These are phyloP conservation scores for Trilocha varians DNA, from an alignment of 2,888 invertebrate genomes.

Conservation along the genomic window DNA sequence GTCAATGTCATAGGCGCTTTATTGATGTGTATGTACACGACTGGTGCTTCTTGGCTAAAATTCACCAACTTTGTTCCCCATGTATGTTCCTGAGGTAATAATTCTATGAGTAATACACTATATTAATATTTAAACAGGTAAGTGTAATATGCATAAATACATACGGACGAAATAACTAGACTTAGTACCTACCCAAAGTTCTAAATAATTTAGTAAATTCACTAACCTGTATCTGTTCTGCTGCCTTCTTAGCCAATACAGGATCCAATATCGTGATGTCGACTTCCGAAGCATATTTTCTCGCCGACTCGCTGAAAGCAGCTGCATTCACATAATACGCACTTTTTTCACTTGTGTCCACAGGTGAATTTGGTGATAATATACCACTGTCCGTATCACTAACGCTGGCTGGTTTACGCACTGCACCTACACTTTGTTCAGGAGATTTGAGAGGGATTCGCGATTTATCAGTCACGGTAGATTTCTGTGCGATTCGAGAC, in stretches of 20 bases:
- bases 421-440: constrained; percentile 39
- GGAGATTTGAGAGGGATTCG: constrained; percentile 50
- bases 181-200: background rate
- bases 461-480: constrained; percentile 43
- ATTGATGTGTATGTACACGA: too few species aligned
- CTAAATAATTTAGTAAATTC: background rate
- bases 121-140: too few species aligned
- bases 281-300: constrained; percentile 40
- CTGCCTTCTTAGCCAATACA: constrained; percentile 55
- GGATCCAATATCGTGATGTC: constrained; percentile 61
- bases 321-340: constrained; percentile 56
- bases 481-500: constrained; percentile 42
- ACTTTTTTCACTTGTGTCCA: constrained; percentile 59
- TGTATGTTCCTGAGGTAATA: too few species aligned
- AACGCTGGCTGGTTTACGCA: constrained; percentile 54
- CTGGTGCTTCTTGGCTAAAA: too few species aligned
- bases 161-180: too few species aligned
- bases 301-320: constrained; percentile 50
- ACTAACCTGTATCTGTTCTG: constrained; percentile 65
- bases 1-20: too few species aligned
- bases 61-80: too few species aligned
- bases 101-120: too few species aligned
- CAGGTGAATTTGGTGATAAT: constrained; percentile 75
- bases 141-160: too few species aligned
- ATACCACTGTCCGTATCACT: constrained; percentile 79